These are phyloP conservation scores for Octopus bimaculoides DNA, from an alignment of 1,140 invertebrate species.

Conservation along the genomic window DNA sequence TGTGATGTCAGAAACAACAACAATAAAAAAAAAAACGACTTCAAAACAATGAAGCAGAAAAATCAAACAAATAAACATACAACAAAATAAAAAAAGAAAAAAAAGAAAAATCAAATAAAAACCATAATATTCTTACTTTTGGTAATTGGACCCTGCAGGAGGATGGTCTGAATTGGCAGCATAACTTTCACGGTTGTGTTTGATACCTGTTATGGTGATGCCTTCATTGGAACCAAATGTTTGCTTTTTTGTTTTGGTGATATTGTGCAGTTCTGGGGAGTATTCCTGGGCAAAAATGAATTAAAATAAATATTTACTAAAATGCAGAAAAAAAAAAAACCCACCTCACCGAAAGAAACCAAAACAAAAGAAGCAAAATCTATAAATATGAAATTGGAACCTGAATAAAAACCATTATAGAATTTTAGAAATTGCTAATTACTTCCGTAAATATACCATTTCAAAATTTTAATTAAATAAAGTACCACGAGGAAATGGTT, in stretches of 20 bases:
- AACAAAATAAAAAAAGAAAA: too few species aligned
- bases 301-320: not conserved
- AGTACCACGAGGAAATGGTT: too few species aligned
- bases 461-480: too few species aligned
- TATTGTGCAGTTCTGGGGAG: conserved; percentile 51
- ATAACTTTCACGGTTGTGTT: conserved; percentile 83
- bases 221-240: conserved; percentile 74
- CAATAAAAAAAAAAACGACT: too few species aligned
- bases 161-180: conserved; percentile 23
- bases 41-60: too few species aligned
- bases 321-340: not conserved
- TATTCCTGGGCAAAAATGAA: conserved; percentile 61
- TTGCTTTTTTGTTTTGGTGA: conserved; percentile 82
- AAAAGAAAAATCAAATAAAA: too few species aligned
- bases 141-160: not conserved
- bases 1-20: too few species aligned
- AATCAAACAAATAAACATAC: too few species aligned
- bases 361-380: not conserved
- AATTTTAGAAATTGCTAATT: too few species aligned
- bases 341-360: not conserved
- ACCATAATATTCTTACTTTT: not conserved
- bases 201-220: conserved; percentile 83
- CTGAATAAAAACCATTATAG: too few species aligned
- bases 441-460: too few species aligned
- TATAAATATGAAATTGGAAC: too few species aligned